A percentile compares a stretch with the other conserved stretches of the same genome.
Conservation (phyloP, 1,140 invertebrate species). For the Gerris buenoi region DNA sequence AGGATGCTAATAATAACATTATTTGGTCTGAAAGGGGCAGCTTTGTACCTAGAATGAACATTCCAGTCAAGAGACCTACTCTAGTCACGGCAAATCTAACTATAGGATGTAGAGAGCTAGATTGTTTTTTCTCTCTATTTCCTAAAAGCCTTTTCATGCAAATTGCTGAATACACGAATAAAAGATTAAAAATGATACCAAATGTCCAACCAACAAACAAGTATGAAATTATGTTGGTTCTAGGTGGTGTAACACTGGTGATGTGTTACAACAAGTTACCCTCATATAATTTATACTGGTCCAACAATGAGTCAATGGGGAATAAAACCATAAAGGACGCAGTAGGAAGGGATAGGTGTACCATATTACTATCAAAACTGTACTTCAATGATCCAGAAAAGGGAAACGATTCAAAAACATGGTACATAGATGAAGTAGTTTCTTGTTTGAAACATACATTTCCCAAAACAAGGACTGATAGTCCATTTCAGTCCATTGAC, state of each 20-base stretch:
- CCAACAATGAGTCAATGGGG: conserved; percentile 20
- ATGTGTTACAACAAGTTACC: conserved; percentile 16
- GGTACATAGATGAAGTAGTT: conserved; percentile 21
- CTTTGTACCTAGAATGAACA: not conserved
- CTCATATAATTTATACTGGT: conserved; percentile 17
- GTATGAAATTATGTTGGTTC: conserved; percentile 13
- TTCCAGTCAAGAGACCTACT: not conserved
- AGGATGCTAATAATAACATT: not conserved
- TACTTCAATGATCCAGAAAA: conserved; percentile 22
- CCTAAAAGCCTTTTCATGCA: conserved; percentile 13
- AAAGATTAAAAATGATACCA: conserved; percentile 2
- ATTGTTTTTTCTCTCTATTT: conserved; percentile 7
- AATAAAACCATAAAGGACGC: conserved; percentile 22
- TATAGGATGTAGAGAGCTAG: conserved; percentile 4
- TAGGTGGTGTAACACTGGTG: conserved; percentile 11
- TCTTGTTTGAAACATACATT: conserved; percentile 19
- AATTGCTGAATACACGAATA: conserved; percentile 9
- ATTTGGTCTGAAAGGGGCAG: not conserved
- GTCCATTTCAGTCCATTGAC: conserved; percentile 14
- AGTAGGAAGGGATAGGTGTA: conserved; percentile 20
- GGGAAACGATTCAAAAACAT: conserved; percentile 17
- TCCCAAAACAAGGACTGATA: conserved; percentile 12
- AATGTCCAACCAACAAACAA: not conserved
- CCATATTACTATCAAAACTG: conserved; percentile 21
- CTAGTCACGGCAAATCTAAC: not conserved